phyloP scores from a whole-genome alignment of 2,888 invertebrate genomes.

The Leucozona laternaria region DNA sequence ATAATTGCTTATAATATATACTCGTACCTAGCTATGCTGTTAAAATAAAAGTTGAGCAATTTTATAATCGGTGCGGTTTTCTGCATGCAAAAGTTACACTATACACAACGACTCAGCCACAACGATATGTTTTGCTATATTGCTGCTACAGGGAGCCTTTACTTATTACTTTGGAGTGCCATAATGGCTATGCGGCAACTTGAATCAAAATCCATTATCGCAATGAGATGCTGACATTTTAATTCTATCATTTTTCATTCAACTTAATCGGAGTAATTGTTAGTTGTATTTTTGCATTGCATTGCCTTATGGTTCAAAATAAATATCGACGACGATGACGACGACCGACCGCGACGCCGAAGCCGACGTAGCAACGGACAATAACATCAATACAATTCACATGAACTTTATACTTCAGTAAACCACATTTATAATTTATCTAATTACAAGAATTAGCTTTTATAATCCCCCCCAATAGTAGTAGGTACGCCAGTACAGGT shows the following conservation, averaged over 20 bases:
- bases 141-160: background rate
- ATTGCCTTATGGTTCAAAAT: background rate
- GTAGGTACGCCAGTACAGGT: background rate
- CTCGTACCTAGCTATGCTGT: background rate
- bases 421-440: constrained; percentile 34
- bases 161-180: constrained; percentile 1
- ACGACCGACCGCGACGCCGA: too few relatives aligned
- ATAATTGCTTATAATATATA: constrained; percentile 16
- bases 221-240: constrained; percentile 46
- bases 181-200: constrained; percentile 49
- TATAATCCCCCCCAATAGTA: background rate
- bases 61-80: constrained; percentile 46
- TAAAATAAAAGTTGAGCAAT: constrained; percentile 52
- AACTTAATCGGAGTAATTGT: constrained; percentile 47
- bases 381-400: background rate
- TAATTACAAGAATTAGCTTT: constrained; percentile 38
- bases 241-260: constrained; percentile 55
- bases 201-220: constrained; percentile 59
- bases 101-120: background rate
- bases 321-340: constrained; percentile 33
- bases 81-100: constrained; percentile 18
- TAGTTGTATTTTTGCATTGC: constrained; percentile 15
- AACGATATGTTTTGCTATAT: background rate
- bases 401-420: constrained; percentile 31
- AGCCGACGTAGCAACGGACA: background rate